A percentile compares a stretch with the other conserved stretches of the same genome.
Evolutionary conservation across 1,140 invertebrate genomes (phyloP).

Genomic region (Hermetia illucens): DNA sequence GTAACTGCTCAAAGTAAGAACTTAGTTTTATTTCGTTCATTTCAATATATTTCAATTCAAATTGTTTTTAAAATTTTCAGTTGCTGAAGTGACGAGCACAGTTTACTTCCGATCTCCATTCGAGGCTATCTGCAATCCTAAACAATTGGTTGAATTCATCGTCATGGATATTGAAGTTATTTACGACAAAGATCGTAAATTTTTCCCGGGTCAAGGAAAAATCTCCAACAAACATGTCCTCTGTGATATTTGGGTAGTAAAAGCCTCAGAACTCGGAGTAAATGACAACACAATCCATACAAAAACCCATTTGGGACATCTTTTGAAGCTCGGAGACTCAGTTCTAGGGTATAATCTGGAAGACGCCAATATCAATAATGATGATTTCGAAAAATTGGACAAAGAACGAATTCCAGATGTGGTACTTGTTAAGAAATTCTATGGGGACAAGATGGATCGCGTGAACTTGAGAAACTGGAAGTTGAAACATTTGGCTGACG

Average conservation of each 20-base stretch:
- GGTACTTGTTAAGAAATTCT: conserved; percentile 86
- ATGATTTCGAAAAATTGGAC: conserved; percentile 71
- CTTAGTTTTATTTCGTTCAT: too few species aligned
- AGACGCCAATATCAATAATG: conserved; percentile 84
- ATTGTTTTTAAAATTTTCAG: conserved; percentile 30
- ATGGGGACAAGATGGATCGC: conserved; percentile 54
- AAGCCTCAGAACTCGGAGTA: conserved; percentile 73
- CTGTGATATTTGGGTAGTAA: conserved; percentile 88
- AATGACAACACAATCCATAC: conserved; percentile 72
- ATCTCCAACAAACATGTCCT: conserved; percentile 79
- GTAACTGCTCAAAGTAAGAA: conserved; percentile 70
- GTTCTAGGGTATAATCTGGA: conserved; percentile 83
- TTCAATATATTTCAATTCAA: too few species aligned
- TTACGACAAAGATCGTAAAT: conserved; percentile 55
- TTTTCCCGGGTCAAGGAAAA: conserved; percentile 73
- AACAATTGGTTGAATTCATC: conserved; percentile 82
- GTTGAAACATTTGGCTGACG: conserved; percentile 67
- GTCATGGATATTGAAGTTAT: conserved; percentile 91
- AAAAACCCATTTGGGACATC: conserved; percentile 85
- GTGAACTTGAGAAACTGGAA: conserved; percentile 80
- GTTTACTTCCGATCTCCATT: conserved; percentile 83
- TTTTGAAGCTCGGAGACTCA: conserved; percentile 85
- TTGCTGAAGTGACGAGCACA: conserved; percentile 70
- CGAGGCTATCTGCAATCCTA: conserved; percentile 71
- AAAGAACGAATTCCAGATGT: conserved; percentile 69